A percentile compares a stretch with the other conserved stretches of the same genome.
Evolutionary conservation across 2,113 vertebrate genomes (phyloP).

Genomic region (Dryoscopus gambensis): DNA sequence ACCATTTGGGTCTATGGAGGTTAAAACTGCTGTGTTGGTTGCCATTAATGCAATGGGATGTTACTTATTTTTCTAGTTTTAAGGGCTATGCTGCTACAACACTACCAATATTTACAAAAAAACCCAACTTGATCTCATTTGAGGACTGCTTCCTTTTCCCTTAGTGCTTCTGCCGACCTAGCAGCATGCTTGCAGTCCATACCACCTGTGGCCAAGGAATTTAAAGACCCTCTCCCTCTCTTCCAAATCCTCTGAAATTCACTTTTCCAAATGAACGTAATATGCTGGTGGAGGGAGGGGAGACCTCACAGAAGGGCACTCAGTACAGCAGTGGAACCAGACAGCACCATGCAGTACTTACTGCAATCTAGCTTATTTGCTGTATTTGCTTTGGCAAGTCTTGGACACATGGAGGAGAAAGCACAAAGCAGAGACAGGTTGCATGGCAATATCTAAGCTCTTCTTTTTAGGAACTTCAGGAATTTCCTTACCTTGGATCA

Average conservation of each 20-base stretch:
- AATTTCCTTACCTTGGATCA: background rate
- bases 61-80: background rate
- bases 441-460: background rate
- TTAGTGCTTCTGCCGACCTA: background rate
- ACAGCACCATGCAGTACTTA: background rate
- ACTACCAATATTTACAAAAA: background rate
- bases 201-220: background rate
- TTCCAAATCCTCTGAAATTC: background rate
- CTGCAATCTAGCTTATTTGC: background rate
- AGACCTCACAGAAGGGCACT: background rate
- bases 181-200: background rate
- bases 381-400: background rate
- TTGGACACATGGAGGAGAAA: background rate
- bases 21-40: background rate
- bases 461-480: background rate
- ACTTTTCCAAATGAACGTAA: background rate
- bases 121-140: fast-evolving
- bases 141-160: background rate
- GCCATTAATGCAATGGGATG: background rate
- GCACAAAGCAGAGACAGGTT: background rate
- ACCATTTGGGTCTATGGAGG: fast-evolving
- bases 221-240: background rate
- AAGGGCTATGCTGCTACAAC: background rate
- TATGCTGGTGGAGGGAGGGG: background rate
- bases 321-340: background rate